A percentile compares a stretch with the other conserved stretches of the same genome.
Evolutionary conservation across 2,113 vertebrate genomes (phyloP).

Genomic region (Dryoscopus gambensis): DNA sequence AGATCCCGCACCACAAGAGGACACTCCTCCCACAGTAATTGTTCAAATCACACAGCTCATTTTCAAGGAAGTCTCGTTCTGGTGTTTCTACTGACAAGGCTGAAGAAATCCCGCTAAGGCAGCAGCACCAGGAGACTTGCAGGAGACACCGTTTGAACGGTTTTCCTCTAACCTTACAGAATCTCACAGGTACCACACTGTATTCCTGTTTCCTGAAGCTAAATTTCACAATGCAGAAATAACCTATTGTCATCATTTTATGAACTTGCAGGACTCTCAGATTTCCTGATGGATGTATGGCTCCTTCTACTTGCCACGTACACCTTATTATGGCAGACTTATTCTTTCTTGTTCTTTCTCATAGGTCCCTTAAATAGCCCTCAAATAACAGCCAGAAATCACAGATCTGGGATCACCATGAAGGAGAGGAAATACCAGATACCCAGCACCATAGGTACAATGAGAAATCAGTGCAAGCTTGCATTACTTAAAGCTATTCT

Average conservation of each 20-base stretch:
- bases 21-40: slow-evolving; percentile 1
- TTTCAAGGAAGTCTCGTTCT: neutral
- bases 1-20: slow-evolving; percentile 38
- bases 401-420: neutral
- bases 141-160: neutral
- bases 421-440: neutral
- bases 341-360: neutral
- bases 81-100: neutral
- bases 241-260: neutral
- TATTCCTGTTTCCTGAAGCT: neutral
- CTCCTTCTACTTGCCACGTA: neutral
- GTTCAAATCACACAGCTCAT: neutral
- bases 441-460: neutral
- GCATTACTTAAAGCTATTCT: neutral
- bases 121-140: neutral
- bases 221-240: neutral
- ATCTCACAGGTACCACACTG: neutral
- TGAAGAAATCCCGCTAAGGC: neutral
- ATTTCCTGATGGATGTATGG: neutral
- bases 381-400: neutral
- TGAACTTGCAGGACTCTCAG: neutral
- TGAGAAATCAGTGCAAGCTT: neutral
- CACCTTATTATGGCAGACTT: neutral
- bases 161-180: neutral
- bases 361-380: neutral